Evolutionary conservation across 1,140 invertebrate species (phyloP).

Genomic region (Drosophila nigromelanica): DNA sequence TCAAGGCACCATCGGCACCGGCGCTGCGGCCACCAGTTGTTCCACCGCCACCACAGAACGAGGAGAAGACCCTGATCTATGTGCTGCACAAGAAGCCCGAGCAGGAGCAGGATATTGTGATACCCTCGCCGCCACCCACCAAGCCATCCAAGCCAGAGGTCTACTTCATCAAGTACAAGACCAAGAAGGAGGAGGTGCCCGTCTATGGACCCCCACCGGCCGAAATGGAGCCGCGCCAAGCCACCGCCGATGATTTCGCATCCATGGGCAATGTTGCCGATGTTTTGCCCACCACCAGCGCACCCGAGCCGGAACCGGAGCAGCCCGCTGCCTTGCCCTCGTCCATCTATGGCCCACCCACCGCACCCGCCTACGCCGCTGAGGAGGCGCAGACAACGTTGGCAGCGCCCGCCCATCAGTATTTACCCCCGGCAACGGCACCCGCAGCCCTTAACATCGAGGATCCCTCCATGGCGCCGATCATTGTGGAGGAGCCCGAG

Average conservation of each 20-base stretch:
- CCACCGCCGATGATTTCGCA: slow-evolving; percentile 60
- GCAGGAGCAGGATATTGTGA: slow-evolving; percentile 89
- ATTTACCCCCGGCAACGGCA: slow-evolving; percentile 68
- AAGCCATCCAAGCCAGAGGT: slow-evolving; percentile 93
- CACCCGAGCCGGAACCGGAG: slow-evolving; percentile 65
- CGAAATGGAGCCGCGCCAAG: slow-evolving; percentile 71
- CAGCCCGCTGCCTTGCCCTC: slow-evolving; percentile 60
- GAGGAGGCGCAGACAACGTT: slow-evolving; percentile 73
- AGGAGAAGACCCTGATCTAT: slow-evolving; percentile 94
- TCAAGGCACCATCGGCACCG: slow-evolving; percentile 91
- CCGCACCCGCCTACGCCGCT: slow-evolving; percentile 59
- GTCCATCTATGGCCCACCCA: slow-evolving; percentile 65
- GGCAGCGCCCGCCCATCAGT: slow-evolving; percentile 67
- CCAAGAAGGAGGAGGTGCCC: slow-evolving; percentile 85
- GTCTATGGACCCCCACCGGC: slow-evolving; percentile 84
- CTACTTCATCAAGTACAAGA: slow-evolving; percentile 95
- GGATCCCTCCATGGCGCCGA: slow-evolving; percentile 67
- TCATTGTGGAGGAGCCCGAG: slow-evolving; percentile 68
- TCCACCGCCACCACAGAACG: slow-evolving; percentile 89
- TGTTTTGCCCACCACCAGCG: slow-evolving; percentile 62
- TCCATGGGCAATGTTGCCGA: slow-evolving; percentile 60
- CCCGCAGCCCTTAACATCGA: slow-evolving; percentile 52
- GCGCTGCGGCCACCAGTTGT: slow-evolving; percentile 87
- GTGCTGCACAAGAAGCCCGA: slow-evolving; percentile 93
- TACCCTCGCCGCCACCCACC: slow-evolving; percentile 90